phyloP scores from a whole-genome alignment of 2,888 invertebrate genomes.

The Machimus rusticus region DNA sequence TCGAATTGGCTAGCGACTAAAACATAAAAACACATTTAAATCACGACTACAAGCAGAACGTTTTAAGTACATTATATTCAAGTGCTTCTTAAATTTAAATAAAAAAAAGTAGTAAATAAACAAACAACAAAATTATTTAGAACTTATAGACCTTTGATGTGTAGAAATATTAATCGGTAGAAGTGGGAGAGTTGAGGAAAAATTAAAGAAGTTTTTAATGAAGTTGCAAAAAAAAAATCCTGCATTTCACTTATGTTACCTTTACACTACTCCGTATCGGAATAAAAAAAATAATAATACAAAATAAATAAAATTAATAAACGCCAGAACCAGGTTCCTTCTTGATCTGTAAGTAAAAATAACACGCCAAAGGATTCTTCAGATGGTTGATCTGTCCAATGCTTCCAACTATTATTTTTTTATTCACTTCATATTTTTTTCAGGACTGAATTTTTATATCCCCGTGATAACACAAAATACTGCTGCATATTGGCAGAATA shows the following conservation, averaged over 20 bases:
- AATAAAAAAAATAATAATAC: background rate
- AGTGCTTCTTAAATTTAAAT: background rate
- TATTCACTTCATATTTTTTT: background rate
- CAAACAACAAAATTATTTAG: background rate
- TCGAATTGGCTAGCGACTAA: background rate
- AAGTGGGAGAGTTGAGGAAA: background rate
- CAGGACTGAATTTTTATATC: background rate
- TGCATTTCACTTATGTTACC: background rate
- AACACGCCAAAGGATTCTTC: background rate
- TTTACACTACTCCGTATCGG: background rate
- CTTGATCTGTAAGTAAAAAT: background rate
- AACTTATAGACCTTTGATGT: background rate
- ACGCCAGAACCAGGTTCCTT: background rate
- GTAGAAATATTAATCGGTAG: constrained; percentile 9
- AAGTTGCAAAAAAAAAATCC: background rate
- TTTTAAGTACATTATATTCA: background rate
- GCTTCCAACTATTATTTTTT: background rate
- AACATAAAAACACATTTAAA: background rate
- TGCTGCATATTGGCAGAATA: background rate
- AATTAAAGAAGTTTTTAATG: background rate
- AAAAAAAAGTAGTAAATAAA: background rate
- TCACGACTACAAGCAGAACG: background rate
- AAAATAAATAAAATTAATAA: background rate
- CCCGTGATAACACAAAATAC: background rate
- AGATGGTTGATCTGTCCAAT: background rate